A percentile compares a stretch with the other conserved stretches of the same genome.
Conservation (phyloP, 2,113 vertebrate species). For the Actinemys pallida region DNA sequence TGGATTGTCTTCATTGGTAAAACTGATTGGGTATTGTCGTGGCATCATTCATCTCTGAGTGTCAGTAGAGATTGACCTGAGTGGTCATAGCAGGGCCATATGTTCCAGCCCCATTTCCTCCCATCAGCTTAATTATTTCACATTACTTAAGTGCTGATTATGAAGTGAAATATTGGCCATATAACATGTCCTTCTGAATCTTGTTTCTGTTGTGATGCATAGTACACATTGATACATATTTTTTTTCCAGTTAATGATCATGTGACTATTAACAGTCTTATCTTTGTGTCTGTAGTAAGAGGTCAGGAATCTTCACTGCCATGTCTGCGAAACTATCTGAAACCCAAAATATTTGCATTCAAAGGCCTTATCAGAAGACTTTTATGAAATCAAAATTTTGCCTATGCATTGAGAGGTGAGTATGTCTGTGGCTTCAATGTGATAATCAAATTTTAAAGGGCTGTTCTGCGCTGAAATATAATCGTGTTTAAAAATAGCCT, state of each 20-base stretch:
- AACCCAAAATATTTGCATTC: not conserved
- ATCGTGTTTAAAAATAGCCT: not conserved
- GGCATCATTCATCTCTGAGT: not conserved
- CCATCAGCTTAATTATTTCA: not conserved
- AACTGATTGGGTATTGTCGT: not conserved
- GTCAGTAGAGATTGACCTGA: not conserved
- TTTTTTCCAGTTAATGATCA: not conserved
- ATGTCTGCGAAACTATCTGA: not conserved
- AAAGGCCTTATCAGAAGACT: not conserved
- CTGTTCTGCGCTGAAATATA: not conserved
- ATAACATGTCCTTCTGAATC: not conserved
- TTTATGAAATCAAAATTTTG: accelerated
- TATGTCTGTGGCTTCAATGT: not conserved
- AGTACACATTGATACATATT: accelerated
- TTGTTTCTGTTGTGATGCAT: not conserved
- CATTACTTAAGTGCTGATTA: not conserved
- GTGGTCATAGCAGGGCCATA: not conserved
- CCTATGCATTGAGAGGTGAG: conserved; percentile 58
- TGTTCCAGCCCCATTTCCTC: not conserved
- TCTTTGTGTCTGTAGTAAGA: not conserved
- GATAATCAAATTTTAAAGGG: not conserved
- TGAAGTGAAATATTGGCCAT: not conserved
- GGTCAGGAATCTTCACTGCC: conserved; percentile 13
- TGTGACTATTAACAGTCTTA: not conserved
- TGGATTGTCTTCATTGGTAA: not conserved